Percentiles rank a stretch among this genome's conserved stretches.
phyloP scores from a whole-genome alignment of 2,113 vertebrate genomes.

The Oryzias woworae region DNA sequence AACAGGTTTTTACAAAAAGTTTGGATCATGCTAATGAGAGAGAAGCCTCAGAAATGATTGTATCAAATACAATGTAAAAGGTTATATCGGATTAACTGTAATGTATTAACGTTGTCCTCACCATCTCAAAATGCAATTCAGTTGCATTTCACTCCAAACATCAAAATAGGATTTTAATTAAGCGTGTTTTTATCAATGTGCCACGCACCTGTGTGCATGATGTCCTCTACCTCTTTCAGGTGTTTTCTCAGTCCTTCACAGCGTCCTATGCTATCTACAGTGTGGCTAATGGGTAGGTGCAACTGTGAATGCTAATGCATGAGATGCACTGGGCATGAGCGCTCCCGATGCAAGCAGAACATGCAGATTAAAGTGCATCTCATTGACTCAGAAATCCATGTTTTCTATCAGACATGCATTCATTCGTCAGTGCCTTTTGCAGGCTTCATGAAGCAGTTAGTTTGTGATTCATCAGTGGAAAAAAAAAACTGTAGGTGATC shows the following conservation, averaged over 20 bases:
- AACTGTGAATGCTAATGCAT: slow-evolving; percentile 74
- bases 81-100: too few species aligned
- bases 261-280: slow-evolving; percentile 81
- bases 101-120: too few species aligned
- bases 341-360: slow-evolving; percentile 58
- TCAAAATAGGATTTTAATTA: slow-evolving; percentile 42
- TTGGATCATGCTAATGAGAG: too few species aligned
- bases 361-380: slow-evolving; percentile 46
- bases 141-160: slow-evolving; percentile 21
- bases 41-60: too few species aligned
- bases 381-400: slow-evolving; percentile 51
- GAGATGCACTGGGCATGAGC: slow-evolving; percentile 78
- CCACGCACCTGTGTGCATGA: slow-evolving; percentile 63
- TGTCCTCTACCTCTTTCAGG: slow-evolving; percentile 80
- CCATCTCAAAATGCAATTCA: not conserved
- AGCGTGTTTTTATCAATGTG: slow-evolving; percentile 50
- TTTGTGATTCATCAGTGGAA: slow-evolving; percentile 35
- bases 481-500: slow-evolving; percentile 28
- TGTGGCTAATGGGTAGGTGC: slow-evolving; percentile 82
- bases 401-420: slow-evolving; percentile 61
- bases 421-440: slow-evolving; percentile 43
- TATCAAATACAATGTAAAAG: too few species aligned
- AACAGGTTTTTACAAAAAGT: too few species aligned
- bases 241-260: slow-evolving; percentile 83
- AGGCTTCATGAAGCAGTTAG: slow-evolving; percentile 35